Evolutionary conservation across 2,888 invertebrate genomes (phyloP).

Genomic region (Latrodectus elegans): DNA sequence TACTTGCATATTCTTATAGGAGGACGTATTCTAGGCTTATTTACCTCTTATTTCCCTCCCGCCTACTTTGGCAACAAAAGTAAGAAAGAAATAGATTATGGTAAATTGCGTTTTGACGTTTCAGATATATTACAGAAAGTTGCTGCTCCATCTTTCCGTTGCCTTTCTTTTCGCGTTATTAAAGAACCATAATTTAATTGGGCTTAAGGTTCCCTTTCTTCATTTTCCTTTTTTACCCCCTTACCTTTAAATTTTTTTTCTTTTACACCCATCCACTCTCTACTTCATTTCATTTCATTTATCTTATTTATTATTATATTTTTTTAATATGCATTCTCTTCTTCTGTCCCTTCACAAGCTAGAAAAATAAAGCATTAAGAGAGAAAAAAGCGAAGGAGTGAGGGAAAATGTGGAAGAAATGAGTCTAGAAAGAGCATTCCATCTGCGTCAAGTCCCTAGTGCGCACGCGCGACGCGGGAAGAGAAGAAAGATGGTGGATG

Average conservation of each 20-base stretch:
- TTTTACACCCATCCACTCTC: conserved; percentile 16
- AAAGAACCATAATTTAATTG: conserved; percentile 66
- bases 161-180: conserved; percentile 43
- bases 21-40: conserved; percentile 1
- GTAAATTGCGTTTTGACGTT: conserved; percentile 60
- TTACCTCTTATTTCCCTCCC: neutral
- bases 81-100: conserved; percentile 42
- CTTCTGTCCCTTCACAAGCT: neutral
- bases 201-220: conserved; percentile 28
- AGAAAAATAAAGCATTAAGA: conserved; percentile 22
- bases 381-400: neutral
- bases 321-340: conserved; percentile 38
- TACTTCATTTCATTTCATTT: conserved; percentile 53
- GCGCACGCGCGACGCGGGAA: conserved; percentile 11
- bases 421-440: neutral
- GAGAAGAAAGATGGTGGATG: neutral
- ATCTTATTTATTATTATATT: conserved; percentile 48
- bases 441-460: neutral
- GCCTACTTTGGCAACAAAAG: conserved; percentile 1
- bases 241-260: conserved; percentile 16
- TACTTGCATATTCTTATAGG: neutral
- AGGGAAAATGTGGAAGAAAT: neutral
- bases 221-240: neutral
- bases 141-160: neutral
- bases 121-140: conserved; percentile 35